A percentile compares a stretch with the other conserved stretches of the same genome.
These are phyloP conservation scores for Apostichopus leukothele DNA, from an alignment of 53 echinoderm and acorn worm genomes.

Conservation along the genomic window DNA sequence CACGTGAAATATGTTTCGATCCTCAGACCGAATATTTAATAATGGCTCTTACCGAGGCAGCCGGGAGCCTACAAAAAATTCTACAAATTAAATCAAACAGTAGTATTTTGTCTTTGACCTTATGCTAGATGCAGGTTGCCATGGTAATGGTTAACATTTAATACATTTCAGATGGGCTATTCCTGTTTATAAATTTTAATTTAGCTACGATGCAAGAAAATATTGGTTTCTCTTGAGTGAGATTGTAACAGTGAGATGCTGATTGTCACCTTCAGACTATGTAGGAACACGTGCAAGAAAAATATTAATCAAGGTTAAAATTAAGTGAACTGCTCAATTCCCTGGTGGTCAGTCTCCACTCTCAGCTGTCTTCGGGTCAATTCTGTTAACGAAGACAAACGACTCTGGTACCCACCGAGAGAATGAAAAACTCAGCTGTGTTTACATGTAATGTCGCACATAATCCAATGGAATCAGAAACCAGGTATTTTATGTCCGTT, in stretches of 20 bases:
- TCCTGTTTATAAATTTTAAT: background rate
- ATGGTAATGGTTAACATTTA: constrained; percentile 5
- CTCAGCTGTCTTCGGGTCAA: background rate
- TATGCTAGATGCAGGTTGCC: constrained; percentile 13
- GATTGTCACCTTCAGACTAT: background rate
- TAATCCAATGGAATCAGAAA: no score
- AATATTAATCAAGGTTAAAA: background rate
- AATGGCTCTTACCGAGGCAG: background rate
- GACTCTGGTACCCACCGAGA: background rate
- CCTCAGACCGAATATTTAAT: background rate
- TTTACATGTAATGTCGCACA: background rate
- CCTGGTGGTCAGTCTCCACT: background rate
- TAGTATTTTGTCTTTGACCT: constrained; percentile 18
- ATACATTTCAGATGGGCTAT: background rate
- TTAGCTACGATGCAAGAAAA: background rate
- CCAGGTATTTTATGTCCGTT: no score
- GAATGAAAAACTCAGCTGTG: background rate
- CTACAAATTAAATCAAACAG: constrained; percentile 7
- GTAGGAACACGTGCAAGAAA: background rate
- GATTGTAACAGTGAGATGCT: background rate
- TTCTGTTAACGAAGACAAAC: background rate
- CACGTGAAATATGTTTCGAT: background rate
- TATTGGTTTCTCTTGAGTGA: background rate
- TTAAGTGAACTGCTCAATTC: background rate
- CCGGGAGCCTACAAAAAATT: background rate